A percentile compares a stretch with the other conserved stretches of the same genome.
phyloP scores from a whole-genome alignment of 2,888 invertebrate genomes.

The Agonopterix heracliana region DNA sequence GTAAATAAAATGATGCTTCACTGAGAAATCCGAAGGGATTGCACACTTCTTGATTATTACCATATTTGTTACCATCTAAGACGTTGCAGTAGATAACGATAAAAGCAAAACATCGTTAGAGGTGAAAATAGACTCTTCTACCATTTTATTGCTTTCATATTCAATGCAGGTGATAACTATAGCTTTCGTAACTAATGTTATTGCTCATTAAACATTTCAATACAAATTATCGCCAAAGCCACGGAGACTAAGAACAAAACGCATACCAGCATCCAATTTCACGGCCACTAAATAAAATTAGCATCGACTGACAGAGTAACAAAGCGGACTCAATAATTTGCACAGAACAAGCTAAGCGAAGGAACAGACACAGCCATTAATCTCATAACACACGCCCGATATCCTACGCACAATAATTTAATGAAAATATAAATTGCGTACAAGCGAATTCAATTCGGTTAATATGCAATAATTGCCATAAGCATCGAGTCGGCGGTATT shows the following conservation, averaged over 20 bases:
- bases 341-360: conserved; percentile 54
- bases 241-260: conserved; percentile 38
- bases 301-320: conserved; percentile 60
- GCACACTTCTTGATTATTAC: conserved; percentile 3
- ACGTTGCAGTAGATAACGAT: conserved; percentile 42
- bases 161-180: conserved; percentile 12
- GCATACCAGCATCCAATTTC: conserved; percentile 59
- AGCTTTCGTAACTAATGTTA: conserved; percentile 19
- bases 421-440: conserved; percentile 45
- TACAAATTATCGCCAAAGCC: conserved; percentile 40
- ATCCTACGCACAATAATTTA: conserved; percentile 42
- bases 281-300: conserved; percentile 73
- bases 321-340: conserved; percentile 69
- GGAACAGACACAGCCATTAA: conserved; percentile 46
- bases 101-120: conserved; percentile 62
- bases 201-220: conserved; percentile 51
- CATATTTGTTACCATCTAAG: conserved; percentile 19
- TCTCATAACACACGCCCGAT: conserved; percentile 41
- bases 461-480: conserved; percentile 60
- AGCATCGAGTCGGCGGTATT: conserved; percentile 26
- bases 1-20: too few relatives aligned
- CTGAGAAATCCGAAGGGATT: too few relatives aligned
- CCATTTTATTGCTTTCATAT: conserved; percentile 46
- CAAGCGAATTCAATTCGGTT: conserved; percentile 51
- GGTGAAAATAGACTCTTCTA: conserved; percentile 43